Base-by-base conservation (phyloP, 2,797 vertebrate genomes). In the Fringilla coelebs region DNA sequence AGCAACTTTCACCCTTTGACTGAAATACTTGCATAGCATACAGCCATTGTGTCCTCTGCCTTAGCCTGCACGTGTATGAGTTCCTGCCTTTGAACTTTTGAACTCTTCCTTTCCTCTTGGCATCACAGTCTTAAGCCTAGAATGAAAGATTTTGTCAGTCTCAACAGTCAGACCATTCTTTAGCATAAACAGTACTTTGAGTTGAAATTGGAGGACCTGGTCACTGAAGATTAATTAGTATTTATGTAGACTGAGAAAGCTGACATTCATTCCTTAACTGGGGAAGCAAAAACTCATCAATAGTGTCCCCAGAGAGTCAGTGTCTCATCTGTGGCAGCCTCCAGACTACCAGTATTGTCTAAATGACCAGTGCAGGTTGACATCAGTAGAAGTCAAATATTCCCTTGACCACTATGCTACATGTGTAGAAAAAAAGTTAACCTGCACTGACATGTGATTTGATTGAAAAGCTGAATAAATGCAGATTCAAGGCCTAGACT, bases 31-130 rank as follows among this genome's bases (percentile, higher is more conserved):
- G 4, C 61, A 2, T 48, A 79, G 52, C 57, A n/a, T 15, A 3
- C 11, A 78, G 49, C 20, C 13, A 3, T 63, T 75, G 46, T 88
- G 36, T 88, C 32, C 18, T 86, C 38, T 72, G n/a, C 36, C 19
- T 2, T 7, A 43, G 57, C 65, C 57, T 91, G 38, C 36, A 55
- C 2, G 0, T 49, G 7, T 74, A 31, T 1, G 0, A 58, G 43
- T 54, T 90, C 43, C 68, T 89, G 41, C 60, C 67, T 82, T 71
- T 92, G 49, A 54, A 13, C 11, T 49, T 49, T 55, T 14, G 7
- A 13, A 26, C 5, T 58, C 18, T 86, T 70, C 24, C 24, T 36
- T 84, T 60, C 36, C 22, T 22, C 18, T 73, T 70, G 36, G 13
- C 11, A 40, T 86, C 41, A 24, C 49, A 45, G 0, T 46, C 17